Evolutionary conservation across 1,140 invertebrate species (phyloP).

Genomic region (Lepidurus arcticus): DNA sequence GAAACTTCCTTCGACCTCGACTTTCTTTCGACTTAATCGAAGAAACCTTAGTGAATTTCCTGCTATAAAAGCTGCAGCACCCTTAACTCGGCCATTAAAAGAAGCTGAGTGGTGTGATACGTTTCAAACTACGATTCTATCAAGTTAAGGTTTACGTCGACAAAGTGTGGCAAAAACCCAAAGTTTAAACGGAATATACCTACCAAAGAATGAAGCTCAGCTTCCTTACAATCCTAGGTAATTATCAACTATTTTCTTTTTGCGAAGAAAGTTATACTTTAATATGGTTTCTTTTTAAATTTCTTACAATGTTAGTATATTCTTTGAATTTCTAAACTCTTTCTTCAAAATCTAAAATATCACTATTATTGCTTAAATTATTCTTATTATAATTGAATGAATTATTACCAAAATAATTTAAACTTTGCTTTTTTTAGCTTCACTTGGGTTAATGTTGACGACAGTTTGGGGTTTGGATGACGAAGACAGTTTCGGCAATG

Average conservation of each 20-base stretch:
- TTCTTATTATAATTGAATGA: no score
- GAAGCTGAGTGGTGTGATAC: neutral
- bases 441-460: neutral
- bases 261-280: neutral
- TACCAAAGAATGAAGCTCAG: neutral
- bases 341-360: no score
- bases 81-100: neutral
- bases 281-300: neutral
- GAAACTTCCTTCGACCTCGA: neutral
- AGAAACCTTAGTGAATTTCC: neutral
- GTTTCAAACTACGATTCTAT: neutral
- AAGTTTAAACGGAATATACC: neutral
- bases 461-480: neutral
- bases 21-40: neutral
- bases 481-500: neutral
- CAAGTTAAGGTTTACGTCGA: neutral
- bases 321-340: no score
- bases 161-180: neutral
- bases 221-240: neutral
- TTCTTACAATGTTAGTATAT: no score
- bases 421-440: neutral
- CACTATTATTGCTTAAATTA: no score
- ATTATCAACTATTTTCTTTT: neutral
- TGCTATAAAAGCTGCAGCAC: neutral
- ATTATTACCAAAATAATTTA: no score